A percentile compares a stretch with the other conserved stretches of the same genome.
Evolutionary conservation across 1,140 invertebrate genomes (phyloP).

Genomic region (Hylyphantes graminicola): DNA sequence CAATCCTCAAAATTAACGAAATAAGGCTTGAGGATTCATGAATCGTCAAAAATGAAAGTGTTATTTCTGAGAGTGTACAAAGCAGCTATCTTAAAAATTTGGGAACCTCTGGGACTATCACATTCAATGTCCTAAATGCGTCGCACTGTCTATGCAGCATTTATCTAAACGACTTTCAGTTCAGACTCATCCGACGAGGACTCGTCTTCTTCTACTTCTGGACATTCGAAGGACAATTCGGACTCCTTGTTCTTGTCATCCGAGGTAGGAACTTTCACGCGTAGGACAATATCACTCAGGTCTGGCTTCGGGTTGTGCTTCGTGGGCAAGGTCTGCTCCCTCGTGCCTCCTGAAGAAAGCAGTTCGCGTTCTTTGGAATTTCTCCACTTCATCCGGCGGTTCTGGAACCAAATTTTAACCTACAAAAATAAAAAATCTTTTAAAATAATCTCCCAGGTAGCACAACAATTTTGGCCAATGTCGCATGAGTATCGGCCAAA

Average conservation of each 20-base stretch:
- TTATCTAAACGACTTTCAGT: conserved; percentile 37
- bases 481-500: no score
- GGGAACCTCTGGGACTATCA: no score
- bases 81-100: no score
- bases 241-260: conserved; percentile 25
- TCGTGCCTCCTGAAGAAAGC: conserved; percentile 88
- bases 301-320: conserved; percentile 98
- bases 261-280: conserved; percentile 48
- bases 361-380: conserved; percentile 97
- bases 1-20: no score
- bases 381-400: conserved; percentile 97
- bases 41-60: no score
- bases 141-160: not conserved
- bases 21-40: no score
- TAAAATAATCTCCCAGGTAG: not conserved
- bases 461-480: not conserved
- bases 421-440: conserved; percentile 68
- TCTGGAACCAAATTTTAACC: conserved; percentile 88
- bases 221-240: conserved; percentile 33
- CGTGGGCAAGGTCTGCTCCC: conserved; percentile 94
- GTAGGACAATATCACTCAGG: conserved; percentile 77
- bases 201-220: conserved; percentile 27
- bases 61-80: no score
- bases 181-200: conserved; percentile 25
- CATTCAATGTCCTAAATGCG: no score